These are phyloP conservation scores for Otolemur garnettii DNA, from an alignment of 2,113 vertebrate species.

Conservation along the genomic window DNA sequence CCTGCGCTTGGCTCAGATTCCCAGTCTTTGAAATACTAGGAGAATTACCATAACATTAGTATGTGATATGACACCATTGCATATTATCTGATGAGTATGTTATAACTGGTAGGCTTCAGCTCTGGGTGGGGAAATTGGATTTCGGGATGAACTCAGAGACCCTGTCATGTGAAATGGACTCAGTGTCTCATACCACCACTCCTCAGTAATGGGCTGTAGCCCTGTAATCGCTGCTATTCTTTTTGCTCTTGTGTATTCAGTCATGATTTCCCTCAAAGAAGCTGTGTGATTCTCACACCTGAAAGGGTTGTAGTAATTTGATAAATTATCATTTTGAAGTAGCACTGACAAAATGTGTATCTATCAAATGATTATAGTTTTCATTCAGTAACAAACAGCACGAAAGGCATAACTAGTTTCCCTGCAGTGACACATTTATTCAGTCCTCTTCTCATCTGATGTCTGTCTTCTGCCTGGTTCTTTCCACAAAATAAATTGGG, in stretches of 20 bases:
- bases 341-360: slow-evolving; percentile 70
- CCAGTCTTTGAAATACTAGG: slow-evolving; percentile 70
- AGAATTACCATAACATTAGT: slow-evolving; percentile 73
- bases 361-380: slow-evolving; percentile 63
- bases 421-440: neutral
- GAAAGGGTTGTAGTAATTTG: slow-evolving; percentile 62
- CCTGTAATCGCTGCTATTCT: slow-evolving; percentile 7
- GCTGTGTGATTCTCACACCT: slow-evolving; percentile 2
- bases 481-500: slow-evolving; percentile 59
- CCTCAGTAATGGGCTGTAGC: neutral
- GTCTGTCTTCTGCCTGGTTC: slow-evolving; percentile 50
- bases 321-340: slow-evolving; percentile 66
- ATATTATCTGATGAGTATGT: slow-evolving; percentile 66
- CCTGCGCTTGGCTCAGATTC: slow-evolving; percentile 67
- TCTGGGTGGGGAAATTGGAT: neutral
- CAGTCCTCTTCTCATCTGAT: slow-evolving; percentile 69
- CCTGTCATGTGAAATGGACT: neutral
- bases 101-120: slow-evolving; percentile 41
- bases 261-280: neutral
- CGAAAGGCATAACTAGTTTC: slow-evolving; percentile 65
- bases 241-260: slow-evolving; percentile 33
- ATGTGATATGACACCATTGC: slow-evolving; percentile 58
- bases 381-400: slow-evolving; percentile 41
- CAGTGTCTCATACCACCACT: neutral
- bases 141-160: slow-evolving; percentile 1